Base-by-base conservation (phyloP, 2,113 vertebrate species). In the Paramisgurnus dabryanus region DNA sequence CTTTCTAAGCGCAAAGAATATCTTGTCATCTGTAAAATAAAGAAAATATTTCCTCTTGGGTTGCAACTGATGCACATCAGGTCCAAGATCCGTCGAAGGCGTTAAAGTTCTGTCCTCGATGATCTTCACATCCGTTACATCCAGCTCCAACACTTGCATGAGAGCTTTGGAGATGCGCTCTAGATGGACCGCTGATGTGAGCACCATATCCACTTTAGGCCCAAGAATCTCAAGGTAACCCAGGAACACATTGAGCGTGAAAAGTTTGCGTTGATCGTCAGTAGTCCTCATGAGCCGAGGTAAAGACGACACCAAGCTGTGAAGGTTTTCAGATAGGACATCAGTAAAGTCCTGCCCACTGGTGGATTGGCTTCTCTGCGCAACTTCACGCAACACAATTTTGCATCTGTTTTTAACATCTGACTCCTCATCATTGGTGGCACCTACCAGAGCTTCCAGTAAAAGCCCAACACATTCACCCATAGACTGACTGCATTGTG, bases 201-300 rank as follows among this genome's bases (percentile, higher is more conserved):
- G 93, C 7, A 96, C 91, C 2, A 91, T 45, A 64, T 90, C 91
- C 1, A 98, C 78, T 47, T 88, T 91, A 0, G 94, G 93, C 11
- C 97, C 98, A 83, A 99, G 86, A 49, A 99, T 87, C 86, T 95
- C 96, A 77, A 99, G 67, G 79, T 97, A 99, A 11, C 98, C 98
- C 0, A 96, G 88, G 57, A 98, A 88, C 53, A 95, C 88, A 7
- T 91, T 94, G 12, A 99, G 90, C 0, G 95, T 94, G 49, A 95
- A 94, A 6, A 95, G 78, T 87, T 95, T 98, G 86, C 94, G 95
- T 5, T 79, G 84, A 87, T 99, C 97, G 0, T 97, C 95, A 50
- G 94, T 93, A 4, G 95, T 95, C 82, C 89, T 95, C 94, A 98
- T 95, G 17, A 99, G 91, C 73, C 96, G 94, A 15, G 97, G 97